Conservation (phyloP, 2,888 invertebrate species). For the Dysmachus trigonus region DNA sequence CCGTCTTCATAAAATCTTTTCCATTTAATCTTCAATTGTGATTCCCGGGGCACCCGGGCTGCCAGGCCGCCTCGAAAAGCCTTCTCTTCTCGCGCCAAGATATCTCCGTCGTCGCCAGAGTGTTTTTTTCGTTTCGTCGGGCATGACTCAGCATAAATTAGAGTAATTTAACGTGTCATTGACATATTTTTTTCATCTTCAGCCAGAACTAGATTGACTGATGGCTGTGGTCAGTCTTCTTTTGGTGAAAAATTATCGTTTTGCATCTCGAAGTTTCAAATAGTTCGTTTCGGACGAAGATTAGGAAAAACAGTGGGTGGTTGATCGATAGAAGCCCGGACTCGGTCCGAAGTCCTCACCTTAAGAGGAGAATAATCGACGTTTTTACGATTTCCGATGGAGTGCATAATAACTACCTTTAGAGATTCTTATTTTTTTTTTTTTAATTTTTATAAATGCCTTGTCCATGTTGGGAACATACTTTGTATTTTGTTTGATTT, state of each 20-base stretch:
- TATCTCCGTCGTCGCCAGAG: background rate
- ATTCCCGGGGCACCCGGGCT: background rate
- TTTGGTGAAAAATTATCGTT: slow-evolving; percentile 8
- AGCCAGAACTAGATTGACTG: slow-evolving; percentile 13
- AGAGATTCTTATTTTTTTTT: background rate
- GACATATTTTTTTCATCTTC: slow-evolving; percentile 20
- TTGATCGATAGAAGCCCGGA: background rate
- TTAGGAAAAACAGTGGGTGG: slow-evolving; percentile 18
- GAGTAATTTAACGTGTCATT: slow-evolving; percentile 40
- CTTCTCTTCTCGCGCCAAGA: background rate
- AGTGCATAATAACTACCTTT: background rate
- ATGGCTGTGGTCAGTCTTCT: slow-evolving; percentile 13
- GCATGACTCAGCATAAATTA: slow-evolving; percentile 38
- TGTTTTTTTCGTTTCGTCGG: slow-evolving; percentile 8
- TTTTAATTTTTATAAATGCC: background rate
- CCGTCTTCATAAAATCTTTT: slow-evolving; percentile 3
- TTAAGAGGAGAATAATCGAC: background rate
- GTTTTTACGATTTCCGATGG: slow-evolving; percentile 1
- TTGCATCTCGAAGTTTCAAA: background rate
- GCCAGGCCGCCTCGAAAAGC: background rate
- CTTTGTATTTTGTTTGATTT: background rate
- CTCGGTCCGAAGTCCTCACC: background rate
- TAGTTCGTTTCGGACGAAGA: background rate
- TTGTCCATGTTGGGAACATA: background rate
- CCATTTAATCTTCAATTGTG: slow-evolving; percentile 15